phyloP scores from a whole-genome alignment of 2,113 vertebrate species.

The Cnemophilus loriae region DNA sequence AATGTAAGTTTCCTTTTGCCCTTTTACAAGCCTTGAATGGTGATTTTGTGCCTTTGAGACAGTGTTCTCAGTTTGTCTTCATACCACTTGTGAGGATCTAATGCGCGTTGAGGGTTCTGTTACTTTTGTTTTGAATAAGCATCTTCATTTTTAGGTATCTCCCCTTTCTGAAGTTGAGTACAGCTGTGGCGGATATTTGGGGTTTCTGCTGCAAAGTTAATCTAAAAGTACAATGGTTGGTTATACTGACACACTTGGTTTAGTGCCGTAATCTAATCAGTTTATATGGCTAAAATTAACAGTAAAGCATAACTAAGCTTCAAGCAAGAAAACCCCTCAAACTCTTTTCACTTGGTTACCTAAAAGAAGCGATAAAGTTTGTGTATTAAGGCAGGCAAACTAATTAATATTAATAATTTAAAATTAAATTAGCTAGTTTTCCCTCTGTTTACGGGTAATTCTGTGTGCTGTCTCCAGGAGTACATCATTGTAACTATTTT shows the following conservation, averaged over 20 bases:
- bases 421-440: background rate
- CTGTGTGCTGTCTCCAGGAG: background rate
- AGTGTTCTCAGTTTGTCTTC: background rate
- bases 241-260: background rate
- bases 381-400: background rate
- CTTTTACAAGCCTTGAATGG: background rate
- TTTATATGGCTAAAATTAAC: background rate
- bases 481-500: background rate
- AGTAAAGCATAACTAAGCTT: background rate
- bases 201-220: background rate
- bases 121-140: background rate
- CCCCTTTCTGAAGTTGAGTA: background rate
- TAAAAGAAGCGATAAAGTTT: background rate
- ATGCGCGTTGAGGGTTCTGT: background rate
- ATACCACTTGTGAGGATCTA: background rate
- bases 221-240: background rate
- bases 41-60: background rate
- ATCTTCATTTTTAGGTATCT: background rate
- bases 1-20: background rate
- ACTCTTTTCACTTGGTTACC: background rate
- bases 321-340: background rate
- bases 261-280: background rate
- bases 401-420: background rate
- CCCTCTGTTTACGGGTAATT: background rate
- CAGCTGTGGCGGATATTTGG: background rate